phyloP scores from a whole-genome alignment of 2,797 vertebrate genomes.

The Melopsittacus undulatus region DNA sequence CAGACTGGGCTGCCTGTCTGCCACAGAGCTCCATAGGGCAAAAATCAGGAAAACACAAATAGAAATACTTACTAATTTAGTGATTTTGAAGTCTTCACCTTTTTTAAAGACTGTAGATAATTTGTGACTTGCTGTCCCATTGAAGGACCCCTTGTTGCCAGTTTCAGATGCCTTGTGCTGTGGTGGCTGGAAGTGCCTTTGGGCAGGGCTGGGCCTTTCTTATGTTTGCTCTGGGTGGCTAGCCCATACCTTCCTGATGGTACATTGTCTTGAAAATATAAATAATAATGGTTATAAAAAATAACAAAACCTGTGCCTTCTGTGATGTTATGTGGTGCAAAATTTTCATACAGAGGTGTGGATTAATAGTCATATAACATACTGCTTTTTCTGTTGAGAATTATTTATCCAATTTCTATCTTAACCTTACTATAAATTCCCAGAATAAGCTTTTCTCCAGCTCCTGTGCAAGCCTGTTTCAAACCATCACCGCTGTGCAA shows the following conservation, averaged over 20 bases:
- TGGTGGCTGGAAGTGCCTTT: rapidly evolving
- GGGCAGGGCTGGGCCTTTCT: neutral
- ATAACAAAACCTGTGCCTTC: rapidly evolving
- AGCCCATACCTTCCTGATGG: rapidly evolving
- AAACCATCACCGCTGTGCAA: rapidly evolving
- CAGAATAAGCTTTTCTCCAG: rapidly evolving
- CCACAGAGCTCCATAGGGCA: rapidly evolving
- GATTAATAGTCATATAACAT: rapidly evolving
- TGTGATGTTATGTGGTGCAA: neutral
- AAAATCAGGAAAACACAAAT: rapidly evolving
- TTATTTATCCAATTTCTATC: rapidly evolving
- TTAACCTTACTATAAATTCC: neutral
- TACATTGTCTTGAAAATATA: neutral
- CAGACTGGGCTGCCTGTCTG: neutral
- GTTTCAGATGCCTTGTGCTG: rapidly evolving
- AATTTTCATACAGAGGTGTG: neutral
- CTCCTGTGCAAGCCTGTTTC: neutral
- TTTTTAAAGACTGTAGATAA: rapidly evolving
- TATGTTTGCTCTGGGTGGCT: rapidly evolving
- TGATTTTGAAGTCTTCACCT: rapidly evolving
- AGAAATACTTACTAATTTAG: rapidly evolving
- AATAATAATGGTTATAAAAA: rapidly evolving
- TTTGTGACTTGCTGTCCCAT: neutral
- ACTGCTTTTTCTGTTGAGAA: rapidly evolving
- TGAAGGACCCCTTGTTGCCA: rapidly evolving